Evolutionary conservation across 2,113 vertebrate species (phyloP), one percentile per base, ranked within the genome.

Genomic region (Orycteropus afer): DNA sequence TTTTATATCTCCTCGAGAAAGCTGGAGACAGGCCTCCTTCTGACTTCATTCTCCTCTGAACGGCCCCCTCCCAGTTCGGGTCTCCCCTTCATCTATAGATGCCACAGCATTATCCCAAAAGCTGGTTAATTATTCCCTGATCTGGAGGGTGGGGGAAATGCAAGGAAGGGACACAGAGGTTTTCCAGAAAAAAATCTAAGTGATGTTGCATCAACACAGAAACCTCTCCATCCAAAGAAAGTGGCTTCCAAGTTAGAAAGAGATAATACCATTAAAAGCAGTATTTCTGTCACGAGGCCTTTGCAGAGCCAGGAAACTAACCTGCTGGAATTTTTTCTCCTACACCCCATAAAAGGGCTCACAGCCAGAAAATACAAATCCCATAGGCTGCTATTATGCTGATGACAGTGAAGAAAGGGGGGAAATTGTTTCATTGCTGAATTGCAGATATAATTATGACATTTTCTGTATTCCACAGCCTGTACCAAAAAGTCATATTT

Each of bases 341-440:
- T 92, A 57, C 32, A 84, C 88, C 65, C 96, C 93, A 86, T 97
- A 94, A 95, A 97, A 97, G 89, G 67, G 87, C 57, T 96, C 77
- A 17, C 45, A 97, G 61, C 29, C 15, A n/a, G 95, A 96, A 97
- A 92, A 81, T 76, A 23, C 73, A 94, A 96, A 76, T 97, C 79
- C 93, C 80, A 65, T 80, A 91, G 90, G 55, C 59, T 93, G 42
- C 95, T 95, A 93, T 90, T 98, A 97, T 93, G 57, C 40, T 95
- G 65, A 97, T 80, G 90, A 96, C 89, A 67, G 25, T 11, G 95
- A 77, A 97, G 96, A 97, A 96, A 96, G 89, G 94, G 91, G 3
- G 59, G 95, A 94, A 92, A 97, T 81, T 95, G 93, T 95, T 97
- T 97, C 42, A 74, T 97, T 97, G 91, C 69, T 97, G 96, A 98